Base-by-base conservation (phyloP, 2,797 vertebrate genomes). In the Sphaeramia orbicularis region DNA sequence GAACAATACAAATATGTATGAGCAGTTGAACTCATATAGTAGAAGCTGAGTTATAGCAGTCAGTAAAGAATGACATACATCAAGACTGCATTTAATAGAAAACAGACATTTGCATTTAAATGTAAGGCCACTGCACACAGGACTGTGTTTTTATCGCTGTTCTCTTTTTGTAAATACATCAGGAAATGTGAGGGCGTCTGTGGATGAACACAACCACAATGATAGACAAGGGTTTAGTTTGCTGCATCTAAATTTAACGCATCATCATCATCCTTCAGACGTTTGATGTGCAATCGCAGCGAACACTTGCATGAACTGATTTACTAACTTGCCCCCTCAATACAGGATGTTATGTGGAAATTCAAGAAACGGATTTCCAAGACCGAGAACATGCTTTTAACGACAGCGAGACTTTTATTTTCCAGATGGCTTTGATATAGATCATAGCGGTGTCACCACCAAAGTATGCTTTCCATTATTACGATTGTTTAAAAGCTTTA, bases 361-460 rank as follows among this genome's bases (percentile, higher is more conserved):
- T 72, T 52, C 30, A 61, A 80, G 77, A 66, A 74, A 74, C 30
- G 0, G 52, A 63, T 69, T 78, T 81, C 74, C 75, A 79, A 55
- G 48, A 54, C 51, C 63, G 40, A 32, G 11, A 78, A 82, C 19
- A 18, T 7, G 3, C 55, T 59, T 83, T 80, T 81, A 63, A 65
- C 86, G 69, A 56, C 56, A 53, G 60, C 19, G 1, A 73, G 73
- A 77, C 68, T 73, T 79, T 75, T 51, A 77, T 75, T 85, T 84
- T 86, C 87, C 86, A 89, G 63, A 84, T 88, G 87, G 69, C 80
- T 91, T 86, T 83, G 79, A 91, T 90, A 84, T 15, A 67, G 62
- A 79, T 82, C 81, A 65, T 13, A 78, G 71, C 60, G 15, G 60
- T 84, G 78, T 89, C 86, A 68, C 77, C 54, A 58, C 65, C 49